phyloP scores from a whole-genome alignment of 2,113 vertebrate genomes.

The Peromyscus leucopus region DNA sequence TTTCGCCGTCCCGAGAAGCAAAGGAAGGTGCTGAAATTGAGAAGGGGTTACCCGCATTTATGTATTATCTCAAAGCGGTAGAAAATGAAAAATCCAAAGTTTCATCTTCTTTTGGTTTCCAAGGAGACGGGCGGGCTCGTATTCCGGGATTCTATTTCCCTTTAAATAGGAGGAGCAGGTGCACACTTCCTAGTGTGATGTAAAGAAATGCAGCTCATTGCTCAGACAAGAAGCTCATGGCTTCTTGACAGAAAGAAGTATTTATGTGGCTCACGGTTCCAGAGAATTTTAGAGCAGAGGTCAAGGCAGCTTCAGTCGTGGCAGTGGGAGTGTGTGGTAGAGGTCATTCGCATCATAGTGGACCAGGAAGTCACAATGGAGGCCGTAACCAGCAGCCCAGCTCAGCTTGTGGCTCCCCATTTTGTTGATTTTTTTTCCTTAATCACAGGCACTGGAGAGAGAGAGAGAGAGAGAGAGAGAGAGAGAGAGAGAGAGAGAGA shows the following conservation, averaged over 20 bases:
- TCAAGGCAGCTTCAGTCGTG: too few species aligned
- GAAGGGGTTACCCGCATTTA: conserved; percentile 39
- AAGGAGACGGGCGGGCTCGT: conserved; percentile 54
- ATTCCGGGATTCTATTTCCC: not conserved
- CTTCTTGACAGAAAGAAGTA: not conserved
- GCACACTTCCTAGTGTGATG: not conserved
- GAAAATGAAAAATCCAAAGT: conserved; percentile 60
- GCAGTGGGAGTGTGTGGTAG: not conserved
- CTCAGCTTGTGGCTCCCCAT: not conserved
- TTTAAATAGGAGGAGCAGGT: conserved; percentile 29
- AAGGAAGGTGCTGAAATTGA: conserved; percentile 27
- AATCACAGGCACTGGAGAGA: not conserved
- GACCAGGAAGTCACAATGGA: not conserved
- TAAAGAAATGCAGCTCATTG: not conserved
- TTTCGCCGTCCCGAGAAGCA: not conserved
- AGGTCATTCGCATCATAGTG: not conserved
- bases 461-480: too few species aligned
- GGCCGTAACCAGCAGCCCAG: not conserved
- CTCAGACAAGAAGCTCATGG: not conserved
- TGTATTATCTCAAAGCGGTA: conserved; percentile 49
- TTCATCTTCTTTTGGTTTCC: conserved; percentile 71
- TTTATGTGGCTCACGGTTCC: not conserved
- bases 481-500: too few species aligned
- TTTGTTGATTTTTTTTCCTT: not conserved
- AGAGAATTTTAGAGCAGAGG: not conserved